Base-by-base conservation (phyloP, 2,113 vertebrate species). In the Gymnobelideus leadbeateri region DNA sequence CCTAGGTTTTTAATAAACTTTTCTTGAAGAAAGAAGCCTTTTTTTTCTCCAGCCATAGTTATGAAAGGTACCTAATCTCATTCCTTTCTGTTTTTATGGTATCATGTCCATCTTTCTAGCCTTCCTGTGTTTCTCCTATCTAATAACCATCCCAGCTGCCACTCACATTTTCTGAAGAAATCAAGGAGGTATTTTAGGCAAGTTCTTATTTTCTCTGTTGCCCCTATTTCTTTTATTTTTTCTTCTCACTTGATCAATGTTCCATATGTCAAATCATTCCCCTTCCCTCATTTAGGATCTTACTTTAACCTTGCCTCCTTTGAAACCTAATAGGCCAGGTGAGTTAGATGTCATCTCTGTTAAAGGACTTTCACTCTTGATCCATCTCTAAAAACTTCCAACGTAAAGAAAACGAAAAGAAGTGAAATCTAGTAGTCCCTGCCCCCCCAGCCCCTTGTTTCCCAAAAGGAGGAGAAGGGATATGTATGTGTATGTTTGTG, bases 331-430 rank as follows among this genome's bases (percentile, higher is more conserved):
- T 95, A 97, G 89, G 50, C 77, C 89, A 89, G 47, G 47, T 95
- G 37, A 23, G 91, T 95, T 96, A 89, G 26, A 43, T 96, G 77
- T 92, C n/a, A 90, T 68, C 31, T 37, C 28, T 68, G 31, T 68
- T 68, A 68, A 68, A n/a, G 14, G 31, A n/a, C 31, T 68, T 68
- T n/a, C 61, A 68, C 14, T 68, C 31, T 68, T 12, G 5, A n/a
- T 68, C 12, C 31, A 68, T 61, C 26, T 37, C 21, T 92, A 92
- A 94, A 25, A 52, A 91, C 25, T 9, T 96, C 28, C 28, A 89
- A 4, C 93, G 46, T 95, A 91, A 93, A 94, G 96, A 49, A 51
- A 96, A 97, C 96, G 89, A 93, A 10, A 95, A 54, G 89, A 96
- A 49, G 46, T 9, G 31, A 68, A 68, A n/a, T 68, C 12, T 31